These are phyloP conservation scores for Stigmatopora argus DNA, from an alignment of 2,113 vertebrate genomes.

Conservation along the genomic window DNA sequence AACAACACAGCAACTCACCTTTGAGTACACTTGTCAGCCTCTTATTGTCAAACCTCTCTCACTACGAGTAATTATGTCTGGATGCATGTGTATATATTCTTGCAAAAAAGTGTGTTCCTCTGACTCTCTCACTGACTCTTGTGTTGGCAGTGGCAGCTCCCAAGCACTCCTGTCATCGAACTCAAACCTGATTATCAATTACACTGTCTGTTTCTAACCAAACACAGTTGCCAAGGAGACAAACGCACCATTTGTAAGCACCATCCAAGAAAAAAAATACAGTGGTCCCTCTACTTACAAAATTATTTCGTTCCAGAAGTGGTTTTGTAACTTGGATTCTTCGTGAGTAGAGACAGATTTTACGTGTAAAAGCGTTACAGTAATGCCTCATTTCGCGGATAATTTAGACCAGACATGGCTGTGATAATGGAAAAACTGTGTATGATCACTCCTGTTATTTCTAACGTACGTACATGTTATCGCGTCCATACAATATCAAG, in stretches of 20 bases:
- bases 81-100: background rate
- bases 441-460: too few relatives aligned
- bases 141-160: conserved; percentile 31
- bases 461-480: too few relatives aligned
- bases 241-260: conserved; percentile 38
- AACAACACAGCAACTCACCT: conserved; percentile 55
- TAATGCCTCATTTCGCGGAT: too few relatives aligned
- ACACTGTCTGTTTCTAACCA: conserved; percentile 46
- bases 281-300: background rate
- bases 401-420: too few relatives aligned
- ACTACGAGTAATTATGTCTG: conserved; percentile 39
- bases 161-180: conserved; percentile 48
- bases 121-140: conserved; percentile 34
- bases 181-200: conserved; percentile 64
- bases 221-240: conserved; percentile 56
- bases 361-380: background rate
- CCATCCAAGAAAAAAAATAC: conserved; percentile 22
- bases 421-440: too few relatives aligned
- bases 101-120: conserved; percentile 18
- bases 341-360: too few relatives aligned
- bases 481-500: too few relatives aligned
- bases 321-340: too few relatives aligned
- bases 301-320: too few relatives aligned
- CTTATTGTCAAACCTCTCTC: conserved; percentile 46
- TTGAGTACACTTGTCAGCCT: conserved; percentile 58